A percentile compares a stretch with the other conserved stretches of the same genome.
Conservation (phyloP, 1,140 invertebrate species). For the Drosophila neocordata region DNA sequence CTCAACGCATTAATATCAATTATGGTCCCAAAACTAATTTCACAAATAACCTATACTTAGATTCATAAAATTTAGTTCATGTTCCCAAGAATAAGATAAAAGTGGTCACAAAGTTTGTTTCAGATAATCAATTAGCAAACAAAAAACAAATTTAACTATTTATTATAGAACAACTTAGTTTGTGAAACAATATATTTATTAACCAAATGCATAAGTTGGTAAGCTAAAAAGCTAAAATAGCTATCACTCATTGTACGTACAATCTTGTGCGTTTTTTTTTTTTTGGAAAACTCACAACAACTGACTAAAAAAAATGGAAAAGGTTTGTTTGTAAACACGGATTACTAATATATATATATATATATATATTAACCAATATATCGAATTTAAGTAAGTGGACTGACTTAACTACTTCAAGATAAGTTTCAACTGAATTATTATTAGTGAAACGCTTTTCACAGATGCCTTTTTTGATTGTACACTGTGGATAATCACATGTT, state of each 20-base stretch:
- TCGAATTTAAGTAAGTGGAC: not conserved
- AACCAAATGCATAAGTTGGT: not conserved
- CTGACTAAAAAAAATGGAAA: not conserved
- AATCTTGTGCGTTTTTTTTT: not conserved
- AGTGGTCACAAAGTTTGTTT: constrained; percentile 1
- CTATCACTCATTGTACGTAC: constrained; percentile 8
- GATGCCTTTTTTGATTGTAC: constrained; percentile 7
- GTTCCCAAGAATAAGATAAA: constrained; percentile 8
- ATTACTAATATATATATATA: not conserved
- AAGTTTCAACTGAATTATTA: not conserved
- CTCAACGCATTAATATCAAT: constrained; percentile 8
- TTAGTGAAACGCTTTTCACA: not conserved
- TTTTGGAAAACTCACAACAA: constrained; percentile 1
- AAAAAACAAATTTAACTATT: not conserved
- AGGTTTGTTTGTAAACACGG: not conserved
- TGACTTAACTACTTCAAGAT: not conserved
- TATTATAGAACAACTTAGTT: not conserved
- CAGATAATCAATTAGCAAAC: not conserved
- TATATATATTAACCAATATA: no score
- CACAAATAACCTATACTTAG: constrained; percentile 1
- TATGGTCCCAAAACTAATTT: constrained; percentile 8
- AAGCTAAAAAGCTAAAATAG: constrained; percentile 10
- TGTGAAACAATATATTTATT: not conserved
- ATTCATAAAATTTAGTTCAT: not conserved
- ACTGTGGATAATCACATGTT: constrained; percentile 7